Percentiles rank a stretch among this genome's conserved stretches.
Conservation (phyloP, 2,113 vertebrate species). For the Microtus montanus region DNA sequence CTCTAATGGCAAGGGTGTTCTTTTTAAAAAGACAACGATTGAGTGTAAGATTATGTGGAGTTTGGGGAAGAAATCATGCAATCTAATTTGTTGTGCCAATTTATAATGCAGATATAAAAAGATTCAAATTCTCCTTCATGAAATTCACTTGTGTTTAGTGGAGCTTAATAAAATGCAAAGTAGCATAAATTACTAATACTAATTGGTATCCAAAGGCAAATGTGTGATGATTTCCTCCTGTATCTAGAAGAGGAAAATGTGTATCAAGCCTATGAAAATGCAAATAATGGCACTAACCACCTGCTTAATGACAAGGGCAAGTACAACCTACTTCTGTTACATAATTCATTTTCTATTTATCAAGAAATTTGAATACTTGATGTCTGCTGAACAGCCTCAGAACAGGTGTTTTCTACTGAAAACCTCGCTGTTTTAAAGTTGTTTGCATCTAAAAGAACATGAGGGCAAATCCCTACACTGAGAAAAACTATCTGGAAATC, state of each 20-base stretch:
- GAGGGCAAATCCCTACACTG: neutral
- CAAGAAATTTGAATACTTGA: neutral
- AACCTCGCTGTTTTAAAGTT: neutral
- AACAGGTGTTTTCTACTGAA: conserved; percentile 19
- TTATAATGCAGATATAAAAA: conserved; percentile 44
- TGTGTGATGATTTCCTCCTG: conserved; percentile 22
- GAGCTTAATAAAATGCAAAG: conserved; percentile 49
- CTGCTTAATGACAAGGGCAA: conserved; percentile 47
- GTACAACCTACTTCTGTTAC: neutral
- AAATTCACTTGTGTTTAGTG: conserved; percentile 22
- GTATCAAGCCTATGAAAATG: conserved; percentile 49
- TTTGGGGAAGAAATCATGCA: neutral
- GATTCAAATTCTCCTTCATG: neutral
- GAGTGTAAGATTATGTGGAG: neutral
- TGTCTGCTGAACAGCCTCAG: neutral
- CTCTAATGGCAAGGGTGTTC: neutral
- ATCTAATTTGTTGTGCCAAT: neutral
- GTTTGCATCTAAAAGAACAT: neutral
- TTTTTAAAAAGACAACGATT: neutral
- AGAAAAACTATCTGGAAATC: neutral
- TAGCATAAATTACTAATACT: conserved; percentile 35
- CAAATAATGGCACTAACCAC: conserved; percentile 30
- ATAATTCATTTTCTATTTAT: conserved; percentile 40
- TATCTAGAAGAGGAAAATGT: conserved; percentile 5
- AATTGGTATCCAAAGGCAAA: conserved; percentile 38